A percentile compares a stretch with the other conserved stretches of the same genome.
phyloP scores from a whole-genome alignment of 2,797 vertebrate species.

The Lutjanus argentimaculatus region DNA sequence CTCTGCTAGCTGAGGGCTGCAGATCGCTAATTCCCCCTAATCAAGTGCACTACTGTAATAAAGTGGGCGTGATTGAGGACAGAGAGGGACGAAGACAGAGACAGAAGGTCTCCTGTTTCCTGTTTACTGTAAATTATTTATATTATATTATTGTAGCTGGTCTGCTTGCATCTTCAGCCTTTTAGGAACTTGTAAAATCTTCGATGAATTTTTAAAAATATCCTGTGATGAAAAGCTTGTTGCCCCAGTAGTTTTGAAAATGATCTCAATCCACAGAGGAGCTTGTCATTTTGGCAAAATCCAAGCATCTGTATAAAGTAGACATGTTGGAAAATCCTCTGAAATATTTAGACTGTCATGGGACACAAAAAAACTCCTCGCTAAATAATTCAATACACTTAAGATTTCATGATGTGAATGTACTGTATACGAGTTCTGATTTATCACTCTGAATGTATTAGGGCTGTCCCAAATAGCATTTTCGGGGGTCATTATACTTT shows the following conservation, averaged over 20 bases:
- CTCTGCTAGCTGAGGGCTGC: conserved; percentile 51
- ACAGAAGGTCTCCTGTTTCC: neutral
- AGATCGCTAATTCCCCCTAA: conserved; percentile 70
- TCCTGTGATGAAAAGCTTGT: conserved; percentile 14
- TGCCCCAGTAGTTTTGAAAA: neutral
- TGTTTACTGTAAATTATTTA: neutral
- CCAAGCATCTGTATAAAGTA: conserved; percentile 4
- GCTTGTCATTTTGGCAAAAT: neutral
- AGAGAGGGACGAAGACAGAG: neutral
- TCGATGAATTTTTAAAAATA: neutral
- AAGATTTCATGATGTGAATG: neutral
- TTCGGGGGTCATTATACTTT: too few relatives aligned
- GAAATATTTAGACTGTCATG: conserved; percentile 7
- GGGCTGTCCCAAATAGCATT: too few relatives aligned
- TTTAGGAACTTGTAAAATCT: conserved; percentile 6
- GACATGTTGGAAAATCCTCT: neutral
- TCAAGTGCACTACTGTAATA: conserved; percentile 61
- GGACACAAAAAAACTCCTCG: neutral
- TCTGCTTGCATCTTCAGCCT: neutral
- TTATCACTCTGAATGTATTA: too few relatives aligned
- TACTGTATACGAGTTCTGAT: neutral
- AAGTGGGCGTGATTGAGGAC: conserved; percentile 38
- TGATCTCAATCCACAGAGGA: conserved; percentile 9
- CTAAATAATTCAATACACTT: neutral
- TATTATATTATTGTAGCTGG: neutral